Conservation (phyloP, 2,113 vertebrate species). For the Pogona vitticeps region DNA sequence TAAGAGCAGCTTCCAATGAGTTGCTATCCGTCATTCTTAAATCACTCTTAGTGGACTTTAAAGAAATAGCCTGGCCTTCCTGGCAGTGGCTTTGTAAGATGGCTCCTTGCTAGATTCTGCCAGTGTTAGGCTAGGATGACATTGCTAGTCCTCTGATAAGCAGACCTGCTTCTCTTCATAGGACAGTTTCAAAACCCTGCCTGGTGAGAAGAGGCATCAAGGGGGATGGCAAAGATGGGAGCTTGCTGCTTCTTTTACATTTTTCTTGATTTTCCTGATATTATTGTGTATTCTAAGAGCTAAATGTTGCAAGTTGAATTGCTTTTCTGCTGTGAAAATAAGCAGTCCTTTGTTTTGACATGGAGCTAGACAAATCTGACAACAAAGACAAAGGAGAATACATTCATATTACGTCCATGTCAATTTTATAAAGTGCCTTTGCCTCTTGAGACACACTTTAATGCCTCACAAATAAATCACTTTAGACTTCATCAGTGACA, state of each 20-base stretch:
- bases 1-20: too few species aligned
- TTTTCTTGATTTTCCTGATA: conserved; percentile 4
- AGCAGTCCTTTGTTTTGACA: not conserved
- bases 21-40: not conserved
- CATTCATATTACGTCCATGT: conserved; percentile 28
- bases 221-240: not conserved
- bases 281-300: conserved; percentile 6
- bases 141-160: too few species aligned
- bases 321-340: conserved; percentile 13
- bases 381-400: conserved; percentile 12
- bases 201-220: not conserved
- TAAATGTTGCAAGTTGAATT: conserved; percentile 40
- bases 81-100: too few species aligned
- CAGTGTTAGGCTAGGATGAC: not conserved
- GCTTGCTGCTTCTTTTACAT: not conserved
- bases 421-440: conserved; percentile 64
- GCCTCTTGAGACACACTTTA: conserved; percentile 49
- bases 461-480: conserved; percentile 57
- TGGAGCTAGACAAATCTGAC: conserved; percentile 4
- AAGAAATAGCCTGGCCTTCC: not conserved
- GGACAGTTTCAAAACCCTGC: not conserved
- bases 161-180: not conserved
- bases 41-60: not conserved
- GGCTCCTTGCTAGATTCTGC: not conserved
- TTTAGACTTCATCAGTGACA: conserved; percentile 54